Evolutionary conservation across 2,888 invertebrate species (phyloP), one percentile per base, ranked within the genome.

Genomic region (Cataglyphis altisquamis): DNA sequence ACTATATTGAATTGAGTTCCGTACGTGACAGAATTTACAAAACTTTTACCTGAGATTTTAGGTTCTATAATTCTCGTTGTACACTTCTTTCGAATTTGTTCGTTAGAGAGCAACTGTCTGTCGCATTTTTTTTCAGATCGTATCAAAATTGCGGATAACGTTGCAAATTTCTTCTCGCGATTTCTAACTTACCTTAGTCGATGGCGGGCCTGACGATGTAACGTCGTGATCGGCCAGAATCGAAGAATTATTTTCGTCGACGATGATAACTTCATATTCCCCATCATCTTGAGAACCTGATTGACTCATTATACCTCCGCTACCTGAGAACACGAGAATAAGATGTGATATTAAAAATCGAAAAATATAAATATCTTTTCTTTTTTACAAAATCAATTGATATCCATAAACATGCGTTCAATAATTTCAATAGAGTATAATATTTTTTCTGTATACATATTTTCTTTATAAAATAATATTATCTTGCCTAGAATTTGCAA

Each of bases 211-310:
- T 89, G 96, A 96, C 25, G 97, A 97, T 88, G 96, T 96, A 25
- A 98, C 97, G 93, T 98, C 98, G 94, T 97, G 96, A 92, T 98
- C 98, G 72, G 97, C 97, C 89, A 98, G 95, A 86, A 97, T 96
- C 18, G 97, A 97, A 0, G 98, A 97, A 95, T 98, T 98, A 94
- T 97, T 98, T 94, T 98, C 98, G 93, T 98, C 98, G 92, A 98
- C 98, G 86, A 98, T 98, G 93, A 98, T 98, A 91, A 98, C 98
- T 93, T 98, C 98, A 94, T 98, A 98, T 93, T 98, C 98, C 84
- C 97, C 97, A 93, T 98, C 98, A 94, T 98, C 98, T 82, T 97
- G 97, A 32, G 94, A 94, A 87, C 94, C 94, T 3, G 94, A 93
- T 66, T 94, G 94, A 85, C 94, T 94, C 91, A 94, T 94, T 74